A percentile compares a stretch with the other conserved stretches of the same genome.
Conservation (phyloP, 2,888 invertebrate species). For the Vesta saturnalis region DNA sequence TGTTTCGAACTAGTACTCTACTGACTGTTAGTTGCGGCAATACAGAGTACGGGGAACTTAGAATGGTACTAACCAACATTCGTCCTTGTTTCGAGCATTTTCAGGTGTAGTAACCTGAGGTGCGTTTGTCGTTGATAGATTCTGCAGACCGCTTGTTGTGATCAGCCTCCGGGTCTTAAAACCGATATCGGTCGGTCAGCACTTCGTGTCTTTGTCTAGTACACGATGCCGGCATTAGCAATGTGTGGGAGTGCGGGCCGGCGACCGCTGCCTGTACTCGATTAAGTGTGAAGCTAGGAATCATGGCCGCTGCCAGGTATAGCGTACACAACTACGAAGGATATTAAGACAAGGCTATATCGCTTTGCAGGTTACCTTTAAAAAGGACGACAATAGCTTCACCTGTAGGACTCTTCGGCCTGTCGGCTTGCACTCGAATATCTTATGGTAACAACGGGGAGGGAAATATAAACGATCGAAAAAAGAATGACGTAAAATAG, state of each 20-base stretch:
- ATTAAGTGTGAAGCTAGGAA: conserved; percentile 52
- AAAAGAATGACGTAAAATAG: conserved; percentile 57
- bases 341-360: conserved; percentile 39
- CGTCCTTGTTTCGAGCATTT: conserved; percentile 35
- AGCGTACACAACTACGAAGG: conserved; percentile 38
- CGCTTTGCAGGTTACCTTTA: conserved; percentile 14
- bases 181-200: conserved; percentile 69
- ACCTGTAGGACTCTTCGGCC: conserved; percentile 54
- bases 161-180: conserved; percentile 77
- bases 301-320: conserved; percentile 58
- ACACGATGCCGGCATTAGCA: conserved; percentile 24
- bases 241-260: conserved; percentile 51
- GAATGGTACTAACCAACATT: conserved; percentile 37
- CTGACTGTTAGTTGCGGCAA: conserved; percentile 61
- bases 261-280: conserved; percentile 50
- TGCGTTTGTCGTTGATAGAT: conserved; percentile 41
- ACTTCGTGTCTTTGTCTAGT: conserved; percentile 63
- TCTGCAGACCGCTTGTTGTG: conserved; percentile 63
- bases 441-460: conserved; percentile 51
- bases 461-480: conserved; percentile 56
- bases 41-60: conserved; percentile 51
- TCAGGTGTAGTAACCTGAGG: conserved; percentile 33
- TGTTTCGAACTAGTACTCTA: conserved; percentile 64
- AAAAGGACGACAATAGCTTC: conserved; percentile 45
- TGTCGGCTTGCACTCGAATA: conserved; percentile 46